Evolutionary conservation across 1,140 invertebrate genomes (phyloP).

Genomic region (Zaprionus taronus): DNA sequence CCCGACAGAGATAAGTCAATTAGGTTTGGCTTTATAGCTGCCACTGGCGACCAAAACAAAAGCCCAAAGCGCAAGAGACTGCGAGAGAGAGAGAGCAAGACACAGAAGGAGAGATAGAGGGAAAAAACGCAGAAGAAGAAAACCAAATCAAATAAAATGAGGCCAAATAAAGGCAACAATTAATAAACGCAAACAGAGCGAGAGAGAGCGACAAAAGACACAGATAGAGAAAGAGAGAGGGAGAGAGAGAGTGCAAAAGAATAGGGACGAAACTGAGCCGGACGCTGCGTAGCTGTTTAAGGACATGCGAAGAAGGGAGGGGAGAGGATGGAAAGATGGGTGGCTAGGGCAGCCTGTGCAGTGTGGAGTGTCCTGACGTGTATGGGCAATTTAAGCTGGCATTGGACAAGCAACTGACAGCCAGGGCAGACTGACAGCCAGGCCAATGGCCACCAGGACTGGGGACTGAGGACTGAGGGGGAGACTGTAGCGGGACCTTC

Average conservation of each 20-base stretch:
- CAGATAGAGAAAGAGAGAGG: conserved; percentile 4
- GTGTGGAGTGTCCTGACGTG: conserved; percentile 65
- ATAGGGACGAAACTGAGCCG: conserved; percentile 50
- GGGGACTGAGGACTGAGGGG: no score
- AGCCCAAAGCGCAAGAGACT: conserved; percentile 22
- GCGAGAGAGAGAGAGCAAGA: background rate
- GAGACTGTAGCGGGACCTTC: background rate
- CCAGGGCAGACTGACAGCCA: conserved; percentile 10
- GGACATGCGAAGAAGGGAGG: conserved; percentile 38
- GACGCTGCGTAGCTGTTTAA: conserved; percentile 43
- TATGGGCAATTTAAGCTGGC: conserved; percentile 82
- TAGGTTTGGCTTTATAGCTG: conserved; percentile 83
- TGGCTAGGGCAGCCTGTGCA: background rate
- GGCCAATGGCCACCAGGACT: background rate
- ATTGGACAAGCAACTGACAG: conserved; percentile 80
- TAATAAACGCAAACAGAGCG: conserved; percentile 77
- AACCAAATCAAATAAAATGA: conserved; percentile 83
- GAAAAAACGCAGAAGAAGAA: conserved; percentile 50
- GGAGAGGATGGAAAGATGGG: no score
- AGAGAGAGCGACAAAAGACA: conserved; percentile 11
- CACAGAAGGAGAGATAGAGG: background rate
- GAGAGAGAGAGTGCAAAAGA: conserved; percentile 24
- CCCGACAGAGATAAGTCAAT: conserved; percentile 83
- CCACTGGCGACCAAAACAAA: conserved; percentile 64
- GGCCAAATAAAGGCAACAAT: conserved; percentile 82